phyloP scores from a whole-genome alignment of 2,797 vertebrate species.

The Onychomys leucogaster region DNA sequence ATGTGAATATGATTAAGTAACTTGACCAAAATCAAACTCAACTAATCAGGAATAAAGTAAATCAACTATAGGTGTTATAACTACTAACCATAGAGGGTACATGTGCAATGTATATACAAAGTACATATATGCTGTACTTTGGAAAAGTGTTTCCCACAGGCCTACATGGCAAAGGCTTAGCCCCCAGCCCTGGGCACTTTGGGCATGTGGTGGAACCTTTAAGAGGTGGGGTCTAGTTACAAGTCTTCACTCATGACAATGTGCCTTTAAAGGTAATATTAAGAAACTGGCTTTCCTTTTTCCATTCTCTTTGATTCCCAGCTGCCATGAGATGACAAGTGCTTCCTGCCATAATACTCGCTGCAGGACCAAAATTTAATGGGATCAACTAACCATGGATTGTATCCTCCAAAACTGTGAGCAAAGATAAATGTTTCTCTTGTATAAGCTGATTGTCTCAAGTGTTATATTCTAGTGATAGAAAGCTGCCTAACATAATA shows the following conservation, averaged over 20 bases:
- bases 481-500: not conserved
- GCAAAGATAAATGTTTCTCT: not conserved
- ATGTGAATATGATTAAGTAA: constrained; percentile 40
- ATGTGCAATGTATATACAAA: not conserved
- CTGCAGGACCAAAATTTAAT: not conserved
- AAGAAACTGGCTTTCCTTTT: not conserved
- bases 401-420: not conserved
- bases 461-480: not conserved
- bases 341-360: not conserved
- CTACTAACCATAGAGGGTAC: not conserved
- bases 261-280: not conserved
- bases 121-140: not conserved
- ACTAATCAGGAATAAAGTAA: not conserved
- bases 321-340: not conserved
- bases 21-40: constrained; percentile 12
- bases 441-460: not conserved
- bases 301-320: not conserved
- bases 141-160: not conserved
- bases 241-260: not conserved
- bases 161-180: not conserved
- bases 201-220: not conserved
- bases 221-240: not conserved
- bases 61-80: not conserved
- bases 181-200: not conserved
- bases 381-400: not conserved